These are phyloP conservation scores for Dolichotis patagonum DNA, from an alignment of 2,113 vertebrate species.

Conservation along the genomic window DNA sequence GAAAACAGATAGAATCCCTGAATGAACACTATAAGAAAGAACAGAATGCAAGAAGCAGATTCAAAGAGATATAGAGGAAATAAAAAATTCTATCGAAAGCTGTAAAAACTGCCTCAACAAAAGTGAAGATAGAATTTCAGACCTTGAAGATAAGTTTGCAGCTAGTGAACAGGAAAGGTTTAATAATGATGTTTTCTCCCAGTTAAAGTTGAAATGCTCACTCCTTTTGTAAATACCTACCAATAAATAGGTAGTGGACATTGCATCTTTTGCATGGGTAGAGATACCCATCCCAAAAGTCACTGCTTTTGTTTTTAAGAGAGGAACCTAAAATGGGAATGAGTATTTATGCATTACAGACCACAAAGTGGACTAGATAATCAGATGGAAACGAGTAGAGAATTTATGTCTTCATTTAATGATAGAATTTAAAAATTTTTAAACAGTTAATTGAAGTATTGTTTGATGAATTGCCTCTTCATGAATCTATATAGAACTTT, in stretches of 20 bases:
- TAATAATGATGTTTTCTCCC: background rate
- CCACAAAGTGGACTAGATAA: background rate
- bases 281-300: background rate
- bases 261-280: background rate
- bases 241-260: background rate
- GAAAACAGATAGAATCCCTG: no score
- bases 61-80: no score
- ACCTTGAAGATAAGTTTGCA: no score
- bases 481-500: slow-evolving; percentile 11
- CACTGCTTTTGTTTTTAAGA: background rate
- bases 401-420: background rate
- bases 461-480: slow-evolving; percentile 24
- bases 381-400: background rate
- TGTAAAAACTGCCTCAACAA: no score
- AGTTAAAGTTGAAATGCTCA: background rate
- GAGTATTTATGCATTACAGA: background rate
- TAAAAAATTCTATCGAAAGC: no score
- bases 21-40: no score
- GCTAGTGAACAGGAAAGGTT: no score
- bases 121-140: no score
- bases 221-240: background rate
- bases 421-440: background rate
- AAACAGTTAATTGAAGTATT: background rate
- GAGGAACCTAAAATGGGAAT: background rate
- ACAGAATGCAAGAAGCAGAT: no score